Percentiles rank a stretch among this genome's conserved stretches.
phyloP scores from a whole-genome alignment of 2,113 vertebrate species.

The Myxocyprinus asiaticus region DNA sequence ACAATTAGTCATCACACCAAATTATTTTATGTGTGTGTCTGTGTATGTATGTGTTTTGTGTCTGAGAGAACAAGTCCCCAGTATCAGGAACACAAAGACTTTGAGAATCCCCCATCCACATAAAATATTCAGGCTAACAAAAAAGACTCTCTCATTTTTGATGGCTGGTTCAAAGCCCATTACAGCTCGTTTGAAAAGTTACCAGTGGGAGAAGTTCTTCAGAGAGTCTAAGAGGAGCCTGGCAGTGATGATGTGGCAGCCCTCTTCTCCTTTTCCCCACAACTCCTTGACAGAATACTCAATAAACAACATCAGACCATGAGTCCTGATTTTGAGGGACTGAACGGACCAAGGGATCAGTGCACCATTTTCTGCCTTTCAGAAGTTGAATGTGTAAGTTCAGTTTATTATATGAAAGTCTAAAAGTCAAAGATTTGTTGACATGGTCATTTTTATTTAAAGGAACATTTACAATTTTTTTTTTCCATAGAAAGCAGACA shows the following conservation, averaged over 20 bases:
- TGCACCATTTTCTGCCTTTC: not conserved
- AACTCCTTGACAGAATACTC: conserved; percentile 15
- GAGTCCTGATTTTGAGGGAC: conserved; percentile 14
- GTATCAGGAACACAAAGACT: conserved; percentile 2
- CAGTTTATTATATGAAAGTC: not conserved
- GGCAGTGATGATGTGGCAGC: not conserved
- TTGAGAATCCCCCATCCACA: conserved; percentile 7
- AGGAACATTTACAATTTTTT: too few species aligned
- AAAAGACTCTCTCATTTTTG: conserved; percentile 27
- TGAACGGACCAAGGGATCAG: not conserved
- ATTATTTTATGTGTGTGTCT: not conserved
- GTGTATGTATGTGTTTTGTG: not conserved
- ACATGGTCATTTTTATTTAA: not conserved
- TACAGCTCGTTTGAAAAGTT: conserved; percentile 12
- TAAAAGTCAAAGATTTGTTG: not conserved
- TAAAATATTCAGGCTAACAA: conserved; percentile 31
- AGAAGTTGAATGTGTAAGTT: not conserved
- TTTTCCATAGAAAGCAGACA: too few species aligned
- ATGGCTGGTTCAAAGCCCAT: conserved; percentile 31
- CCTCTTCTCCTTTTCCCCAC: not conserved
- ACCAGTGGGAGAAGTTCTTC: conserved; percentile 15
- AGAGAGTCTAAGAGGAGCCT: conserved; percentile 17
- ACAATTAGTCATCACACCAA: not conserved
- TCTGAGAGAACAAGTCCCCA: not conserved
- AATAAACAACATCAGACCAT: conserved; percentile 14